phyloP scores from a whole-genome alignment of 1,140 invertebrate genomes.

The Drosophila littoralis region DNA sequence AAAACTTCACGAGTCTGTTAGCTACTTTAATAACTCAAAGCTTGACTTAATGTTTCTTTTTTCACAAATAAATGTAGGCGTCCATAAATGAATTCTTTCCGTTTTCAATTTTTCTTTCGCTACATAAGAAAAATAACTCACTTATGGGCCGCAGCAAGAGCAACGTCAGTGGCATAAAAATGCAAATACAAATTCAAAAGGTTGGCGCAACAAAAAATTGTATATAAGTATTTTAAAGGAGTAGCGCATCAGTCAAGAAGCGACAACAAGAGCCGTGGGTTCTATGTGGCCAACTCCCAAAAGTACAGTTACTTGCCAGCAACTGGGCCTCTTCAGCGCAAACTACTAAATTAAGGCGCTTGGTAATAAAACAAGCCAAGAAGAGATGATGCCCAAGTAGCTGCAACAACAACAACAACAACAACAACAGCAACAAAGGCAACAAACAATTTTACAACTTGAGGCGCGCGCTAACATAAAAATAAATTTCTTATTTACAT shows the following conservation, averaged over 20 bases:
- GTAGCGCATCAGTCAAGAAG: constrained; percentile 19
- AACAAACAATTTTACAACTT: constrained; percentile 80
- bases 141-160: constrained; percentile 25
- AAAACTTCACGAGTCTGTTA: too few relatives aligned
- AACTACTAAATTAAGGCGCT: constrained; percentile 79
- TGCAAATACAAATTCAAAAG: constrained; percentile 71
- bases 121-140: constrained; percentile 27
- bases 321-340: constrained; percentile 56
- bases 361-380: constrained; percentile 69
- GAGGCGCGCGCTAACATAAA: constrained; percentile 78
- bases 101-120: not conserved
- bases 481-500: constrained; percentile 83
- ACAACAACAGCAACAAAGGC: constrained; percentile 27
- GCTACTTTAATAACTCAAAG: not conserved
- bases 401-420: constrained; percentile 16
- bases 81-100: not conserved
- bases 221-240: constrained; percentile 23
- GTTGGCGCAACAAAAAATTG: constrained; percentile 13
- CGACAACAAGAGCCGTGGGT: constrained; percentile 23
- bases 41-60: not conserved
- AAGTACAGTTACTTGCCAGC: constrained; percentile 65
- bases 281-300: constrained; percentile 49
- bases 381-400: constrained; percentile 44
- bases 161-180: constrained; percentile 58
- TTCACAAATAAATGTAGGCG: not conserved